Percentiles rank a stretch among this genome's conserved stretches.
Conservation (phyloP, 2,888 invertebrate genomes). For the Perithous albicinctus region DNA sequence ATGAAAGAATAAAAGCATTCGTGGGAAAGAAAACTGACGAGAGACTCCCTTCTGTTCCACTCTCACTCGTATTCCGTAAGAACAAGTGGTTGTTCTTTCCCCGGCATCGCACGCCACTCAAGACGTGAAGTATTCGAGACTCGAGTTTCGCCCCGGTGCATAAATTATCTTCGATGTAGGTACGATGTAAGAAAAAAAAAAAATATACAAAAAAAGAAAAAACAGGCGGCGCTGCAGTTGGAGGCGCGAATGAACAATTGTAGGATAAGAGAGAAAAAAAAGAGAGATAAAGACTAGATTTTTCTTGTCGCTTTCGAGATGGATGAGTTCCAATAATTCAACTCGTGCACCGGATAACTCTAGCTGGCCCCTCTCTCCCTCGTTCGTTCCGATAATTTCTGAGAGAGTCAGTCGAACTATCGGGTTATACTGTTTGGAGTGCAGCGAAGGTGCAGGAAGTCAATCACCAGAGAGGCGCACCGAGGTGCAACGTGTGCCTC, state of each 20-base stretch:
- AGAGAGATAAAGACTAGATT: constrained; percentile 14
- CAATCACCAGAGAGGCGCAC: constrained; percentile 50
- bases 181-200: constrained; percentile 36
- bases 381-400: constrained; percentile 51
- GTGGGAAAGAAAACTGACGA: constrained; percentile 54
- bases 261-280: constrained; percentile 26
- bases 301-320: constrained; percentile 43
- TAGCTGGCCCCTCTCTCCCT: too few relatives aligned
- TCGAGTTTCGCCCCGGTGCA: constrained; percentile 43
- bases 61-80: constrained; percentile 48
- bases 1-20: constrained; percentile 24
- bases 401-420: constrained; percentile 25
- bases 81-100: constrained; percentile 46
- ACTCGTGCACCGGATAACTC: constrained; percentile 38
- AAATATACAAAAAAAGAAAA: not conserved
- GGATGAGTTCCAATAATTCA: constrained; percentile 63
- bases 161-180: constrained; percentile 63
- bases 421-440: constrained; percentile 15
- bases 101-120: constrained; percentile 57
- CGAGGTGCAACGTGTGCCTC: constrained; percentile 50
- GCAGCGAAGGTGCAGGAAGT: constrained; percentile 45
- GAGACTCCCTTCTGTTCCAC: constrained; percentile 7
- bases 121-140: constrained; percentile 24
- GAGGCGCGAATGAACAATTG: constrained; percentile 50
- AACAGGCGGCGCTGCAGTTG: constrained; percentile 7